Evolutionary conservation across 2,113 vertebrate genomes (phyloP).

Genomic region (Ochotona curzoniae): DNA sequence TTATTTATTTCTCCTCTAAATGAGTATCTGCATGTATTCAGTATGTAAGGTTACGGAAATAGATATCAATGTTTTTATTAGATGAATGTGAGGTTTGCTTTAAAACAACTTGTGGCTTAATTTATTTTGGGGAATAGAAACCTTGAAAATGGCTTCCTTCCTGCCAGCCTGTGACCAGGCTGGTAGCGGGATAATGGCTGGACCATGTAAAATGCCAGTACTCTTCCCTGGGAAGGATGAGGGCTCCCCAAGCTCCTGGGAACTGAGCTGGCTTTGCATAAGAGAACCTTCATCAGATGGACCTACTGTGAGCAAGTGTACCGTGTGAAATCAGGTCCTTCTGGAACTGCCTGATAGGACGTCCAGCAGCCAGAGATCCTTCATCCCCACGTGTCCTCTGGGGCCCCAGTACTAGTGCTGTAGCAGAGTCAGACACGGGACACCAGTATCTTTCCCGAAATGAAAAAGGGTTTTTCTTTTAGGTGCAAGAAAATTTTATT

Average conservation of each 20-base stretch:
- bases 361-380: neutral
- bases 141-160: neutral
- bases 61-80: constrained; percentile 6
- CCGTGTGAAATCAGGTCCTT: neutral
- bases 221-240: neutral
- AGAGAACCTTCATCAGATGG: neutral
- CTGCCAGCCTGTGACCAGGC: neutral
- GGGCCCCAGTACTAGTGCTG: neutral
- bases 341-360: fast-evolving
- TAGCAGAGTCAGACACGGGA: neutral
- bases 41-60: neutral
- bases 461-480: neutral
- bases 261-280: neutral
- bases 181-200: neutral
- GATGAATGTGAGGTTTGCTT: neutral
- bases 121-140: neutral
- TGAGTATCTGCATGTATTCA: neutral
- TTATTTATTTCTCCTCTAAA: neutral
- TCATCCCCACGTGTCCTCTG: neutral
- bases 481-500: neutral
- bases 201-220: fast-evolving
- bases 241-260: neutral
- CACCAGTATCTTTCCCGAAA: neutral
- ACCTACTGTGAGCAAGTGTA: too few species aligned
- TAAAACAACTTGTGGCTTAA: neutral